Percentiles rank a stretch among this genome's conserved stretches.
Conservation (phyloP, 2,113 vertebrate genomes). For the Nicator chloris region DNA sequence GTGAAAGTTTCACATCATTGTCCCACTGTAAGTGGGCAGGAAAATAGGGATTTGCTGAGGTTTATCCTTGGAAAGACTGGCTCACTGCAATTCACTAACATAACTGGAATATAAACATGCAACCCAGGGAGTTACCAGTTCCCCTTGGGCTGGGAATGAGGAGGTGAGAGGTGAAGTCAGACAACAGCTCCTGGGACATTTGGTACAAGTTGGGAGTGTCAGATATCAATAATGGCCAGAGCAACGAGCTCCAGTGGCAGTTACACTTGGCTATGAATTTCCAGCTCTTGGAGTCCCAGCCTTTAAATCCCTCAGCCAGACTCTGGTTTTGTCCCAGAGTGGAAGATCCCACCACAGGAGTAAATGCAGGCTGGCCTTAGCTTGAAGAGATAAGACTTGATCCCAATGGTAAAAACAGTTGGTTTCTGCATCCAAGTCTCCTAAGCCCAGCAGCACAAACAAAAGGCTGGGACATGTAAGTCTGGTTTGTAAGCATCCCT, state of each 20-base stretch:
- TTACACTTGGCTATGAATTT: not conserved
- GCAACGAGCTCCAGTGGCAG: not conserved
- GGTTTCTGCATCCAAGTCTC: not conserved
- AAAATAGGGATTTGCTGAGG: not conserved
- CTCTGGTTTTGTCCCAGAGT: not conserved
- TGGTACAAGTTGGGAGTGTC: not conserved
- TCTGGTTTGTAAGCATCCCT: not conserved
- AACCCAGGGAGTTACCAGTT: not conserved
- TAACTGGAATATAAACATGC: not conserved
- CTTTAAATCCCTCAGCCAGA: not conserved
- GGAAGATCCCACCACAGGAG: not conserved
- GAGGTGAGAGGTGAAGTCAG: not conserved
- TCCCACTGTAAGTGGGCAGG: not conserved
- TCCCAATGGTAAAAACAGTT: not conserved
- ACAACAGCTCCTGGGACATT: not conserved
- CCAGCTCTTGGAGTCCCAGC: not conserved
- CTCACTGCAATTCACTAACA: not conserved
- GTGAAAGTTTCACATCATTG: not conserved
- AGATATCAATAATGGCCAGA: not conserved
- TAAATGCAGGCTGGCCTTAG: not conserved
- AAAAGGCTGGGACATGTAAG: not conserved
- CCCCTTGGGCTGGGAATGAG: not conserved
- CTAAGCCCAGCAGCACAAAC: not conserved
- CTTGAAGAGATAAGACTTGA: not conserved
- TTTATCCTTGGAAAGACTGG: not conserved